Evolutionary conservation across 2,888 invertebrate genomes (phyloP).

Genomic region (Drosophila pseudotalamancana): DNA sequence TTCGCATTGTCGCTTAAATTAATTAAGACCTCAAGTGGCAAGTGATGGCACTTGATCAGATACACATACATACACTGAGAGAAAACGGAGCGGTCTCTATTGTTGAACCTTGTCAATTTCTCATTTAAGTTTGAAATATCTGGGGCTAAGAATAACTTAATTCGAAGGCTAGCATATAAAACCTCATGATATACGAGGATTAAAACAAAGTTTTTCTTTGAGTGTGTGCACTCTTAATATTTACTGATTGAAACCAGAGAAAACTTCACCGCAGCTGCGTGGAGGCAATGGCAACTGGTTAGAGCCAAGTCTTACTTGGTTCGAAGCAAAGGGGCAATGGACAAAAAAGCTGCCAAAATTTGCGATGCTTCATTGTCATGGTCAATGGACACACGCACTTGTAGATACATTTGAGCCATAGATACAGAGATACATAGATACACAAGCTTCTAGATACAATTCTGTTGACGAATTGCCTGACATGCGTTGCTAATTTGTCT

Average conservation of each 20-base stretch:
- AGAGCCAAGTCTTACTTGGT: constrained; percentile 26
- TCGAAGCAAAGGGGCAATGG: not conserved
- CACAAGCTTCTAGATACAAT: constrained; percentile 20
- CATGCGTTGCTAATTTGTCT: constrained; percentile 67
- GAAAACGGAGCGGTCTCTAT: no score
- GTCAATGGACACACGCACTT: constrained; percentile 48
- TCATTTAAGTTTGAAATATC: no score
- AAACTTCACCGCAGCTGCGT: constrained; percentile 44
- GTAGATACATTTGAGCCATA: constrained; percentile 23
- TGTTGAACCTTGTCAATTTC: no score
- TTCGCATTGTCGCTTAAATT: constrained; percentile 31
- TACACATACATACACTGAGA: constrained; percentile 6
- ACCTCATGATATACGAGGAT: no score
- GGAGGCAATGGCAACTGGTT: constrained; percentile 55
- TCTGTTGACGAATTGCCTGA: constrained; percentile 47
- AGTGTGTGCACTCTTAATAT: constrained; percentile 6
- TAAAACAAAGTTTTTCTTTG: not conserved
- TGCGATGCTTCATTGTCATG: constrained; percentile 36
- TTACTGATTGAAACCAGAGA: constrained; percentile 48
- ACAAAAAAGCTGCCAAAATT: constrained; percentile 20
- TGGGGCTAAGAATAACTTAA: no score
- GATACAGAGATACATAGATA: no score
- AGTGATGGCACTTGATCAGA: constrained; percentile 26
- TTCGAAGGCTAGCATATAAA: not conserved
- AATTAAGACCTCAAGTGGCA: constrained; percentile 49